Base-by-base conservation (phyloP, 1,140 invertebrate genomes). In the Globodera rostochiensis region DNA sequence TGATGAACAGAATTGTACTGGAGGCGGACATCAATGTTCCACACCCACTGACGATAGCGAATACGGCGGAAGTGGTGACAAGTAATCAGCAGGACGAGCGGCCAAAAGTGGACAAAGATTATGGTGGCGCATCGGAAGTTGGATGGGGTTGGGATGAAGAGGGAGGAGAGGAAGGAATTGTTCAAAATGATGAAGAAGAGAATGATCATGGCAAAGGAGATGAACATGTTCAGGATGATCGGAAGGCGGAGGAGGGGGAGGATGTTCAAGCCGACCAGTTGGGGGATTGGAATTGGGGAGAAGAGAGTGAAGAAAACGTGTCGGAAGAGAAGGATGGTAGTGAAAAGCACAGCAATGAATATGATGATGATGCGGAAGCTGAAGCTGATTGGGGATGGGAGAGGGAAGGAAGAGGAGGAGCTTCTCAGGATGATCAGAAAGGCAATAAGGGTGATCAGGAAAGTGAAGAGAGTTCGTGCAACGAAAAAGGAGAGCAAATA, bases 1-100 rank as follows among this genome's bases (percentile, higher is more conserved):
- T 69, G 67, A 6, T 69, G 67, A 45, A 69, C 67, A 21, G 9
- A 21, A 69, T 69, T 69, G n/a, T 45, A 69, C 36, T 69, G 67
- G 67, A 69, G 19, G 67, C 67, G 7, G 67, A 69, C 36, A 69
- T 69, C 15, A 0, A 13, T 4, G 19, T 69, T 9, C 67, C 67
- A 45, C 67, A 21, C 6, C 8, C 36, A 71, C 9, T 11, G 25
- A 36, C 36, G 1, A 36, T 13, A 36, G 25, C n/a, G 69, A 19
- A 71, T 6, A 25, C 46, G 69, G 5, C 25, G 19, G 36, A 71
- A 25, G 13, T 13, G 69, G 6, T 45, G 36, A 71, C 8, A 19
- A 69, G 36, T 19, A 15, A 19, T 11, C n/a, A 45, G 8, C n/a
- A 9, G n/a, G 9, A 69, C 1, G 7, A 45, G 67, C n/a, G 5